Evolutionary conservation across 1,140 invertebrate species (phyloP), one percentile per base, ranked within the genome.

Genomic region (Trialeurodes vaporariorum): DNA sequence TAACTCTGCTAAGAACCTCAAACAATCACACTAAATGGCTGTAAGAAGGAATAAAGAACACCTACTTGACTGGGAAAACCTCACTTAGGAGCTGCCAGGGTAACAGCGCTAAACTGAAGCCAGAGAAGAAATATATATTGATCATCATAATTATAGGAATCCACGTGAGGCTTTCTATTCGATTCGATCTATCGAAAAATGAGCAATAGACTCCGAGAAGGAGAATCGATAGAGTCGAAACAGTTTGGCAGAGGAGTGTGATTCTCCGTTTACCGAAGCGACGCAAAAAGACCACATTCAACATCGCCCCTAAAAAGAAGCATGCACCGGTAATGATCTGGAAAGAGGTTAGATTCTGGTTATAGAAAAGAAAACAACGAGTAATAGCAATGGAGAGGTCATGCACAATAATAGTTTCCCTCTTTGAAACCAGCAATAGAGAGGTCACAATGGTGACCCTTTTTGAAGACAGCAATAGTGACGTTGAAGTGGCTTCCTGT

Each of bases 221-320:
- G 2, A 68, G 40, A 40, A 68, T 65, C 1, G 63, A 62, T 25
- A 66, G 22, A 61, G 63, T 61, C 21, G 64, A 61, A 23, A 65
- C 25, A 1, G 25, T 27, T 27, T 68, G 64, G 2, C 67, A 70
- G 23, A 61, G 2, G 25, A 70, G 63, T 5, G 67, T 64, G 25
- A 70, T 66, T 2, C 62, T 27, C 21, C 69, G 63, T 59, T 70
- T 70, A 1, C 69, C 69, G 17, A 66, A 34, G 9, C 64, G 68
- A 1, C 64, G 59, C 1, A 70, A 63, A 1, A 64, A 34, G 1
- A 68, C 21, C 0, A 70, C 61, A 24, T 68, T 68, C 59, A 70
- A 1, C 1, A 70, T 59, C 22, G 67, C 61, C 62, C 69, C 69
- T 13, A 66, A 2, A 49, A 49, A 49, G 34, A 5, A 5, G 5